A percentile compares a stretch with the other conserved stretches of the same genome.
These are phyloP conservation scores for Drosophila greeni DNA, from an alignment of 2,888 invertebrate genomes.

Conservation along the genomic window DNA sequence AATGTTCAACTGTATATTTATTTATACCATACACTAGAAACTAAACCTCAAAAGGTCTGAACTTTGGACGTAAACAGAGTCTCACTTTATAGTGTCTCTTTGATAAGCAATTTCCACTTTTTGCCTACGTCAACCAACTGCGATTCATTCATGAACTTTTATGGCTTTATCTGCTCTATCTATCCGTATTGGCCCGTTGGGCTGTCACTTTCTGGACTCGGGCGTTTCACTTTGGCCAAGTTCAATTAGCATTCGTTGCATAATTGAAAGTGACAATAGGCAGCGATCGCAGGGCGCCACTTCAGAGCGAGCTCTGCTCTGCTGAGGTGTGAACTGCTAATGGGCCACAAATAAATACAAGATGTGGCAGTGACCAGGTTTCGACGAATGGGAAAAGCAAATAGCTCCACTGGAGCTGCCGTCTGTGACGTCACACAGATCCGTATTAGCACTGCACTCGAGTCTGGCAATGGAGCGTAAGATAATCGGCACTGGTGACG, in stretches of 20 bases:
- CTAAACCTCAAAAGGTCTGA: background rate
- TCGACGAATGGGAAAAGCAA: slow-evolving; percentile 14
- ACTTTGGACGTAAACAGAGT: slow-evolving; percentile 7
- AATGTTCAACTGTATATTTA: no score
- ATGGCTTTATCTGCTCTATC: slow-evolving; percentile 33
- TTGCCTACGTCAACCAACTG: slow-evolving; percentile 4
- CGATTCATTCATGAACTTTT: slow-evolving; percentile 31
- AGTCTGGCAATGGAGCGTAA: slow-evolving; percentile 12
- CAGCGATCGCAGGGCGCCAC: slow-evolving; percentile 45
- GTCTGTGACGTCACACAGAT: slow-evolving; percentile 32
- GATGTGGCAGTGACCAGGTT: background rate
- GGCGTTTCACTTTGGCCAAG: slow-evolving; percentile 38
- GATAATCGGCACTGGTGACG: slow-evolving; percentile 52
- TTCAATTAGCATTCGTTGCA: slow-evolving; percentile 52
- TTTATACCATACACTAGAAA: background rate
- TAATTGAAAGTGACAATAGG: slow-evolving; percentile 57
- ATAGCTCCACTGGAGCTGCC: slow-evolving; percentile 5
- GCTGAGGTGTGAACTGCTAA: slow-evolving; percentile 43
- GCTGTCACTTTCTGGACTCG: slow-evolving; percentile 28
- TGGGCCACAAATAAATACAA: slow-evolving; percentile 36
- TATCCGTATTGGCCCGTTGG: slow-evolving; percentile 11
- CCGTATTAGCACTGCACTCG: slow-evolving; percentile 29
- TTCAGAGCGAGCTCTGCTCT: slow-evolving; percentile 41
- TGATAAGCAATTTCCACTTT: slow-evolving; percentile 19
- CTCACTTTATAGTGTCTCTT: background rate